Conservation (phyloP, 2,797 vertebrate genomes). For the Odontamblyopus rebecca region DNA sequence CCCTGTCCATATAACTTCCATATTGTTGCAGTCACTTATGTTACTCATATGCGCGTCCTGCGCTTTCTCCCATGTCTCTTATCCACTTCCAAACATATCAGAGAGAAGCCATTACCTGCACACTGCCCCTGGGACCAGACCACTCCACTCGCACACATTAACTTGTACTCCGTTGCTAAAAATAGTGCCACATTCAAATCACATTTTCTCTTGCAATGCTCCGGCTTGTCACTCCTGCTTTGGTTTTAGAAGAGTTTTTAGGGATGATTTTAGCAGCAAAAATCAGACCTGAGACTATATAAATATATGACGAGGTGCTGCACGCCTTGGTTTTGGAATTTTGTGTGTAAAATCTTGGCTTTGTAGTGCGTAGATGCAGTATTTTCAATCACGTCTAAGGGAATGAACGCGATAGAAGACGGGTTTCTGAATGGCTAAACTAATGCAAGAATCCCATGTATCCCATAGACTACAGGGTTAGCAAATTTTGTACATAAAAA, state of each 20-base stretch:
- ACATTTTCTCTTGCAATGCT: conserved; percentile 16
- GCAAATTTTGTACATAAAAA: too few species aligned
- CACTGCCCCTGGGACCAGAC: neutral
- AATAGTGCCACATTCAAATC: conserved; percentile 6
- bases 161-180: neutral
- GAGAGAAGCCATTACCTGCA: conserved; percentile 1
- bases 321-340: too few species aligned
- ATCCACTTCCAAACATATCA: conserved; percentile 3
- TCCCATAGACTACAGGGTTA: too few species aligned
- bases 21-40: neutral
- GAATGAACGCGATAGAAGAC: too few species aligned
- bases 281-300: conserved; percentile 25
- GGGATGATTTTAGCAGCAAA: conserved; percentile 45
- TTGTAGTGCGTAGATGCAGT: too few species aligned
- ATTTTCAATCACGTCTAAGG: too few species aligned
- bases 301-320: neutral
- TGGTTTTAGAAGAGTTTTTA: conserved; percentile 24
- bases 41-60: neutral
- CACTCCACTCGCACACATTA: neutral
- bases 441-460: too few species aligned
- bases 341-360: too few species aligned
- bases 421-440: too few species aligned
- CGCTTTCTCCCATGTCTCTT: neutral
- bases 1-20: neutral
- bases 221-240: conserved; percentile 23